Evolutionary conservation across 2,113 vertebrate genomes (phyloP).

Genomic region (Malaclemys terrapin): DNA sequence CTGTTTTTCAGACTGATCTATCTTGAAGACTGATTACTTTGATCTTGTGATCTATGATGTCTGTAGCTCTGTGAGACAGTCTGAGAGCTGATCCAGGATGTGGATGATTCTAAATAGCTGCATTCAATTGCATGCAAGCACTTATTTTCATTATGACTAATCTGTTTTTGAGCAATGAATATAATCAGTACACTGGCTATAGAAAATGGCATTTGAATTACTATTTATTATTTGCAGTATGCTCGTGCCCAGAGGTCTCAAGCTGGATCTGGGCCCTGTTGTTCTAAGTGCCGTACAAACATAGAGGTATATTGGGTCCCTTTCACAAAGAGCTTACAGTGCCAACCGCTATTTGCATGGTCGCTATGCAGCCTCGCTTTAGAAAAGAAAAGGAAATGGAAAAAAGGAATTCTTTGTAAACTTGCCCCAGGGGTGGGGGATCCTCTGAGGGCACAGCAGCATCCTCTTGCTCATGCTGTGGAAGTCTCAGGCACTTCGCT

Average conservation of each 20-base stretch:
- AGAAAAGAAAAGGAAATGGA: background rate
- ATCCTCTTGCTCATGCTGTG: background rate
- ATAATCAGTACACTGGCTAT: fast-evolving
- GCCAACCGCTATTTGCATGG: background rate
- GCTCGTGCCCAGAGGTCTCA: background rate
- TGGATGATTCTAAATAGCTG: background rate
- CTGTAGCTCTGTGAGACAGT: background rate
- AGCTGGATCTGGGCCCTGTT: background rate
- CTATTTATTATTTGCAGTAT: background rate
- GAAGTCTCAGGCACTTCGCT: background rate
- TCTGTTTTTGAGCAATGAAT: background rate
- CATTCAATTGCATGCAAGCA: background rate
- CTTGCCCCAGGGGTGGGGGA: background rate
- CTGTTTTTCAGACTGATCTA: background rate
- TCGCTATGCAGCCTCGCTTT: background rate
- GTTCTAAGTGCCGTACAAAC: background rate
- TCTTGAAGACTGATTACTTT: background rate
- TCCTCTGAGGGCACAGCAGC: background rate
- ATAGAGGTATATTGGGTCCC: background rate
- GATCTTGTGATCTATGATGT: background rate
- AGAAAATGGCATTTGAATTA: background rate
- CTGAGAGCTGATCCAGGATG: background rate
- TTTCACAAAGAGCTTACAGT: background rate
- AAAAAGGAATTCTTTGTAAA: background rate
- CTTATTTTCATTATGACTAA: background rate